Evolutionary conservation across 2,888 invertebrate genomes (phyloP).

Genomic region (Morpho deidamia): DNA sequence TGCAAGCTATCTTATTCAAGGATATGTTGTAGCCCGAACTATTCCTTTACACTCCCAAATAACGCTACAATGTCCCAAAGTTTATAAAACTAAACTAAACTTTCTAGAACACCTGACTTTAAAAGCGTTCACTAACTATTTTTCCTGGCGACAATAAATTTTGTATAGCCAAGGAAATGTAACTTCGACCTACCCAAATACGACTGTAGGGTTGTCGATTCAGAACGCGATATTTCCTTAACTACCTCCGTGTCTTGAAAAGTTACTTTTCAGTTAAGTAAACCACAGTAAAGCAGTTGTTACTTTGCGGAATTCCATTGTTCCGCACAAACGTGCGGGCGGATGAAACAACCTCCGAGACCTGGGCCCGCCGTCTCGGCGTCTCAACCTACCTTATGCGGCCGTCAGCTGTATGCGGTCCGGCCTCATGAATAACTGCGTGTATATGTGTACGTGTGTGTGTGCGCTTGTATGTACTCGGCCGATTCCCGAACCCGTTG

Average conservation of each 20-base stretch:
- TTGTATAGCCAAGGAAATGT: slow-evolving; percentile 1
- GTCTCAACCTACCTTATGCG: no score
- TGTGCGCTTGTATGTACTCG: no score
- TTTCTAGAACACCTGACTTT: slow-evolving; percentile 16
- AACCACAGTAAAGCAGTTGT: neutral
- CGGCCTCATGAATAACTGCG: no score
- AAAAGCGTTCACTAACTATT: slow-evolving; percentile 14
- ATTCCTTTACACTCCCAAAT: neutral
- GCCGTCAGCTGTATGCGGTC: no score
- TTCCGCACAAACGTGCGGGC: no score
- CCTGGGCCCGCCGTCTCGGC: no score
- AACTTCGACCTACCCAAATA: neutral
- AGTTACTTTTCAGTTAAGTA: neutral
- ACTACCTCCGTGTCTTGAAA: no score
- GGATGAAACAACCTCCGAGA: no score
- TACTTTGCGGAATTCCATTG: no score
- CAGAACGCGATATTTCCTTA: no score
- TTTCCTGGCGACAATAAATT: slow-evolving; percentile 10
- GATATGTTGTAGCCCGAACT: neutral
- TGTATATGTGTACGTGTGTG: no score
- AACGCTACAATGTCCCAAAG: slow-evolving; percentile 1
- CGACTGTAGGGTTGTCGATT: neutral
- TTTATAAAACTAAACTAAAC: slow-evolving; percentile 1
- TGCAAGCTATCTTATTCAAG: neutral
- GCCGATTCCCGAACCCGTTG: no score